Evolutionary conservation across 2,113 vertebrate genomes (phyloP).

Genomic region (Onychostruthus taczanowskii): DNA sequence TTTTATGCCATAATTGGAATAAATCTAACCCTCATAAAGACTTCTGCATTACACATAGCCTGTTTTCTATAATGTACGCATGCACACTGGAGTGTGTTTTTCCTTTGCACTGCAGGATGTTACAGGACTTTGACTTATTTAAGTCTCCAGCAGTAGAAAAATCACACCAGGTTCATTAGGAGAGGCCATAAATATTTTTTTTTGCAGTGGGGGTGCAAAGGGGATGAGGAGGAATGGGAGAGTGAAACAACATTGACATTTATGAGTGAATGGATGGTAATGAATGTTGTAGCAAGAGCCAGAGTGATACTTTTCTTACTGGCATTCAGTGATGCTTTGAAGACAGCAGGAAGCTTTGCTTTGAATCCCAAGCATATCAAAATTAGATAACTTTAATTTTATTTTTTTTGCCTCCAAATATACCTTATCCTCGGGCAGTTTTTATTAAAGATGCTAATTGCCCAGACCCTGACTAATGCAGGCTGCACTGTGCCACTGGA

Average conservation of each 20-base stretch:
- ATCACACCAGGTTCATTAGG: background rate
- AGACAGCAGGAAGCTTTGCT: slow-evolving; percentile 49
- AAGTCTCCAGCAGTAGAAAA: slow-evolving; percentile 1
- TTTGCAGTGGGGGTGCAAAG: background rate
- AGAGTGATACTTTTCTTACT: background rate
- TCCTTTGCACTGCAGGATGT: background rate
- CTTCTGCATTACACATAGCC: slow-evolving; percentile 16
- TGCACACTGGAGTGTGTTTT: background rate
- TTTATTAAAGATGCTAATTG: slow-evolving; percentile 68
- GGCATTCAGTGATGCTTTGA: slow-evolving; percentile 56
- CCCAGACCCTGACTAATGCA: slow-evolving; percentile 68
- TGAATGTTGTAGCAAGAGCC: background rate
- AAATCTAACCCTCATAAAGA: slow-evolving; percentile 31
- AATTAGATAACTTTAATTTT: slow-evolving; percentile 48
- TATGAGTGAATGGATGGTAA: slow-evolving; percentile 5
- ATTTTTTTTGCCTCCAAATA: slow-evolving; percentile 53
- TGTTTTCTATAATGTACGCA: background rate
- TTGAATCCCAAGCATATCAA: slow-evolving; percentile 42
- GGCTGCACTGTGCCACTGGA: slow-evolving; percentile 31
- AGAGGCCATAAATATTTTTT: background rate
- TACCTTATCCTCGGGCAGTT: slow-evolving; percentile 58
- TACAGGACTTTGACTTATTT: slow-evolving; percentile 29
- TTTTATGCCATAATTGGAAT: slow-evolving; percentile 36
- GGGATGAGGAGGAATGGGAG: background rate
- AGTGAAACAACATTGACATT: slow-evolving; percentile 17